Evolutionary conservation across 2,797 vertebrate species (phyloP), one percentile per base, ranked within the genome.

Genomic region (Psittacula derbiana): DNA sequence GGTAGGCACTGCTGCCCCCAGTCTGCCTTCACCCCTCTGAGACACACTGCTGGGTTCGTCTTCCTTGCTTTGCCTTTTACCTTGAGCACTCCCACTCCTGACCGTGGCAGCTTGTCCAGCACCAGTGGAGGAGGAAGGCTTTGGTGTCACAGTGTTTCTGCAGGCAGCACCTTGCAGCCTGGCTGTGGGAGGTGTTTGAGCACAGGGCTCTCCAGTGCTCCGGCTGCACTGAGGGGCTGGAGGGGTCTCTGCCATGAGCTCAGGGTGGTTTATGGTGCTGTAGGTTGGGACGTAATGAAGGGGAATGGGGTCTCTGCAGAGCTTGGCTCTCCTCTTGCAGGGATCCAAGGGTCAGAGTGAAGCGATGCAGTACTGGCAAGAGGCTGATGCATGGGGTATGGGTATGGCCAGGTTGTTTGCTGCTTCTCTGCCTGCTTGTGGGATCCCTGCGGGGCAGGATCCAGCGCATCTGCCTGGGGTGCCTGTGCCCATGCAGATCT

Each of bases 81-180:
- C n/a, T 33, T 58, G 55, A 58, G 55, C 55, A 16, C 21, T 16
- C 55, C 55, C n/a, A 4, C 16, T 27, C 33, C 25, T 8, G 25
- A 4, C 28, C 0, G 0, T 16, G 36, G 3, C 31, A 27, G 31
- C 58, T 52, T 25, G 33, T 20, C 52, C 24, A 6, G 1, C 24
- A 2, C 5, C 40, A 10, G 0, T 5, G 27, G 44, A 47, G 40
- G 7, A 44, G 47, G 13, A 31, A 19, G 43, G 12, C 5, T 47
- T 72, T 16, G 41, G 28, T 16, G 31, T 33, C 38, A 6, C 24
- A 14, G 17, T 0, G 0, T 21, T 82, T 36, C n/a, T 33, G n/a
- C 11, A 19, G 49, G 1, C 9, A 20, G 53, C 8, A 2, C 8
- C 60, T 53, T n/a, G 36, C 16, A 12, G 36, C 58, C 58, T 61